A percentile compares a stretch with the other conserved stretches of the same genome.
Conservation (phyloP, 1,140 invertebrate genomes). For the Drusus annulatus region DNA sequence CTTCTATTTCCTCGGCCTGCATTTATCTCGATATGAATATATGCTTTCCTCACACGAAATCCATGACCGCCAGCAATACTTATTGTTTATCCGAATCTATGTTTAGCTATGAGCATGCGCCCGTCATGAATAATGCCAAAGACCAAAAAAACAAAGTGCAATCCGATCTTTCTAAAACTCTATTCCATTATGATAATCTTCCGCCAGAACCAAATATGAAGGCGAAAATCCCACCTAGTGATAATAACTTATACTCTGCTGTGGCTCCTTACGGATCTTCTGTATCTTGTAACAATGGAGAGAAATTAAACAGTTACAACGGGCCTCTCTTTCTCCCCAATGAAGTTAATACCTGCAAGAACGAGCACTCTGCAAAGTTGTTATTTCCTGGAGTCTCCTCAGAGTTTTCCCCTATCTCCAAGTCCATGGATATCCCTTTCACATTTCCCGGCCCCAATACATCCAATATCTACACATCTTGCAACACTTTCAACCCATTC, state of each 20-base stretch:
- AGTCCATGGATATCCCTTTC: constrained; percentile 49
- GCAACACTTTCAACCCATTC: constrained; percentile 56
- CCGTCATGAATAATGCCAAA: constrained; percentile 48
- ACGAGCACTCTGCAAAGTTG: constrained; percentile 49
- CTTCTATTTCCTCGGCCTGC: constrained; percentile 44
- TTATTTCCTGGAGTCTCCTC: constrained; percentile 45
- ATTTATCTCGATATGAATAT: constrained; percentile 43
- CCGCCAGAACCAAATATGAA: constrained; percentile 30
- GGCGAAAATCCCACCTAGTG: constrained; percentile 23
- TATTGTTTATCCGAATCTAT: constrained; percentile 50
- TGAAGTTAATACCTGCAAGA: constrained; percentile 39
- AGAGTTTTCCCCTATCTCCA: constrained; percentile 40
- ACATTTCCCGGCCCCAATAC: constrained; percentile 32
- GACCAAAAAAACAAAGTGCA: constrained; percentile 20
- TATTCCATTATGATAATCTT: constrained; percentile 45
- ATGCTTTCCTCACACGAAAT: constrained; percentile 49
- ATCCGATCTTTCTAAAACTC: constrained; percentile 37
- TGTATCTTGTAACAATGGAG: constrained; percentile 31
- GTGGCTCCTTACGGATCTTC: constrained; percentile 27
- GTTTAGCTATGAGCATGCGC: constrained; percentile 55
- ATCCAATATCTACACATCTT: constrained; percentile 55
- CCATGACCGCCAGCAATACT: constrained; percentile 17
- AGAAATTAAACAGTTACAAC: constrained; percentile 37
- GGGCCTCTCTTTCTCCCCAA: constrained; percentile 12
- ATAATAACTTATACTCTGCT: constrained; percentile 30